These are phyloP conservation scores for Capra hircus DNA, from an alignment of 2,113 vertebrate genomes.

Conservation along the genomic window DNA sequence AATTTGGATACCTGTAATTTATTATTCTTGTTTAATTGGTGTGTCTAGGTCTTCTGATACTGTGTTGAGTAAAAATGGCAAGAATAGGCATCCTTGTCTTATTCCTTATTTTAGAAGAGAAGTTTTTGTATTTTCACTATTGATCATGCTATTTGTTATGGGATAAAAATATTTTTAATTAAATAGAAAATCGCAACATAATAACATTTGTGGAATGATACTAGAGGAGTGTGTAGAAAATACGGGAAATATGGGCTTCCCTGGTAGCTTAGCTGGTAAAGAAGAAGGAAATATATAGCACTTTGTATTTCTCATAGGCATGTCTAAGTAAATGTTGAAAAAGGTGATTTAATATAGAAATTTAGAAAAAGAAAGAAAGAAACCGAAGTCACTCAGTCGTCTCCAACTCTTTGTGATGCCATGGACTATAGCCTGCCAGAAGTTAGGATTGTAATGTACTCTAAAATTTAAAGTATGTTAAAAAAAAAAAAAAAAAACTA, in stretches of 20 bases:
- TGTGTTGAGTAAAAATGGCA: neutral
- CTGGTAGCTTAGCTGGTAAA: neutral
- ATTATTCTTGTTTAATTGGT: neutral
- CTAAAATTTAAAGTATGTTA: neutral
- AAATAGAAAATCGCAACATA: neutral
- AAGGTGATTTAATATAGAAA: neutral
- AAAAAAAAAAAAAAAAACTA: neutral
- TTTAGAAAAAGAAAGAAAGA: neutral
- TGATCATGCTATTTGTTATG: neutral
- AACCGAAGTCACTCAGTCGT: rapidly evolving
- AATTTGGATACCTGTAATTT: neutral
- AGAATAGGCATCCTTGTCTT: neutral
- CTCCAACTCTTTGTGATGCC: neutral
- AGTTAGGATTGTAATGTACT: neutral
- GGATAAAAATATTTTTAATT: neutral
- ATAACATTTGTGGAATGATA: neutral
- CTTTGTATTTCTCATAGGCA: neutral
- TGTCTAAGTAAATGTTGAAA: neutral
- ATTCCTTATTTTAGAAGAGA: neutral
- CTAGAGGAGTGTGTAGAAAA: neutral
- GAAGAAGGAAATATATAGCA: neutral
- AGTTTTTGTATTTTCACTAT: neutral
- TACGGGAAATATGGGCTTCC: neutral
- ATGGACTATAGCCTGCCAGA: neutral
- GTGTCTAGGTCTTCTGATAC: neutral